A percentile compares a stretch with the other conserved stretches of the same genome.
Evolutionary conservation across 2,888 invertebrate genomes (phyloP).

Genomic region (Tanaodytes sp.): DNA sequence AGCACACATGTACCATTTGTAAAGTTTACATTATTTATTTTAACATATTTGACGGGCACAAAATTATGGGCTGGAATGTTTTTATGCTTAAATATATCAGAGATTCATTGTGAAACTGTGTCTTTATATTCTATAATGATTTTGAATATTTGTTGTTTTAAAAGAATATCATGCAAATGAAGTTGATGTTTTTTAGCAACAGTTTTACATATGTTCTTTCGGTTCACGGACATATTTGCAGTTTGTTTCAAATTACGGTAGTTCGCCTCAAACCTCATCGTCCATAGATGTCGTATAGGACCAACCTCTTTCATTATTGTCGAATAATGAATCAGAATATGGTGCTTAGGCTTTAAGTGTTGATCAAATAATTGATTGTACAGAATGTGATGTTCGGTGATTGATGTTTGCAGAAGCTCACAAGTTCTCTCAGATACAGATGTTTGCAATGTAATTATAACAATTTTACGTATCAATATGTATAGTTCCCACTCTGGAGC

Average conservation of each 20-base stretch:
- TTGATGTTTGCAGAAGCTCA: constrained; percentile 32
- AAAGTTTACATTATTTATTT: too few species aligned
- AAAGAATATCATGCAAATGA: constrained; percentile 8
- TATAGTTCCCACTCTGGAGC: constrained; percentile 20
- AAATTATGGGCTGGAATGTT: too few species aligned
- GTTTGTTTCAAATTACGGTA: constrained; percentile 7
- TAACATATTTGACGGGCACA: too few species aligned
- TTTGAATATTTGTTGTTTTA: neutral
- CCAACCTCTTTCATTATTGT: constrained; percentile 38
- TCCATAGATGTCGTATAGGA: constrained; percentile 38
- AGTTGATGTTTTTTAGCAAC: constrained; percentile 12
- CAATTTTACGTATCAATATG: constrained; percentile 26
- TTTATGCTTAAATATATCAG: too few species aligned
- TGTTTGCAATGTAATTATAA: constrained; percentile 17
- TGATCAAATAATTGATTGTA: constrained; percentile 31
- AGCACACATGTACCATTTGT: too few species aligned
- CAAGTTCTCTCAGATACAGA: constrained; percentile 20
- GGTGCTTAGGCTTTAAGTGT: constrained; percentile 49
- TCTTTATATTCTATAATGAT: constrained; percentile 1
- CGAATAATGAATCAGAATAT: constrained; percentile 42
- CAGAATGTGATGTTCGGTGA: constrained; percentile 20
- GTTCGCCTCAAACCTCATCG: constrained; percentile 12
- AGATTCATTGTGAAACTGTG: too few species aligned
- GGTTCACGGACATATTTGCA: neutral
- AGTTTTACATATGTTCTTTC: constrained; percentile 3